Base-by-base conservation (phyloP, 1,140 invertebrate genomes). In the Popillia japonica region DNA sequence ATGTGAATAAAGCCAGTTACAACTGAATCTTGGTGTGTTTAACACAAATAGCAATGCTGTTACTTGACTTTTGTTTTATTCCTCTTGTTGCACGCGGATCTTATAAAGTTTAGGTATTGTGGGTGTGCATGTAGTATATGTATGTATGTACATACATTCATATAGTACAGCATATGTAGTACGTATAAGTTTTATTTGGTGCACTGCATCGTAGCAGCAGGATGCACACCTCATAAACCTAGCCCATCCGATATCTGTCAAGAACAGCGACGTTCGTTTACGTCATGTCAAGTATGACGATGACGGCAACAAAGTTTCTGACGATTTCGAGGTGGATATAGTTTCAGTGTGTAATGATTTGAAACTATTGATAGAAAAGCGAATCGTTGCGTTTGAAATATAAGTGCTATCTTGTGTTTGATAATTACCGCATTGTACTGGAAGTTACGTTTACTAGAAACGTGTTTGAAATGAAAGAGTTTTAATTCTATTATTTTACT, bases 211-310 rank as follows among this genome's bases (percentile, higher is more conserved):
- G 61, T 68, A 68, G 61, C n/a, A 48, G 44, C 61, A 27, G 61
- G 11, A 27, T 68, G 27, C 61, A 10, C 61, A 23, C 27, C 20
- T 68, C 27, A 68, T 68, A 23, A 68, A 68, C 61, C 9, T 3
- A 68, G 27, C 61, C 61, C 8, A 68, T 68, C 27, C 10, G 61
- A 68, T 68, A 68, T 68, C 61, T 68, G 61, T 68, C 61, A 68
- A 6, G 27, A 68, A 27, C 61, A 68, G 4, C 27, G 61, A 68
- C 61, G 22, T 68, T 34, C 61, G 61, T 68, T 68, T 68, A 17
- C 59, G 17, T 64, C 59, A 23, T 64, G 20, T 68, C 61, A 68
- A 14, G 20, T 8, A 11, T 68, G 22, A 68, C 10, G 61, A 11
- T 27, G 22, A 34, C 22, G 14, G 61, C 61, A 68, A 68, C 61